phyloP scores from a whole-genome alignment of 2,888 invertebrate genomes.

The Blera fallax region DNA sequence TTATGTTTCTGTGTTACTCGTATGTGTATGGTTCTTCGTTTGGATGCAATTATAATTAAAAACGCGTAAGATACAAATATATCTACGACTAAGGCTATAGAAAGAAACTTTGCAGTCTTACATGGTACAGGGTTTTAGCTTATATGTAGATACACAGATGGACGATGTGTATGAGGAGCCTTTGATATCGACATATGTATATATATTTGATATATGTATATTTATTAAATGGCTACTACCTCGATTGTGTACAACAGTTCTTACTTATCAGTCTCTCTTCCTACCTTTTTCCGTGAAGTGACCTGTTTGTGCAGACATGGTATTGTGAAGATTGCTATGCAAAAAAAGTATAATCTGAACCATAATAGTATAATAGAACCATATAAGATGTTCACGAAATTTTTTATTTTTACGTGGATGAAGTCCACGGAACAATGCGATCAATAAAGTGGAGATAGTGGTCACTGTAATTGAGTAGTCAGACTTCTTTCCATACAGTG shows the following conservation, averaged over 20 bases:
- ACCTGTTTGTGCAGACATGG: conserved; percentile 33
- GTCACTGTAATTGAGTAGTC: too few relatives aligned
- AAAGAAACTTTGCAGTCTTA: not conserved
- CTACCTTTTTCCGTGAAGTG: conserved; percentile 51
- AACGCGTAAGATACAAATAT: conserved; percentile 36
- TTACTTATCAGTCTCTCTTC: conserved; percentile 17
- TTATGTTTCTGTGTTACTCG: not conserved
- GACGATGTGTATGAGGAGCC: not conserved
- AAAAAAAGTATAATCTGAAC: not conserved
- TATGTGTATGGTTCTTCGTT: conserved; percentile 37
- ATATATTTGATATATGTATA: not conserved
- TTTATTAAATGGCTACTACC: conserved; percentile 23
- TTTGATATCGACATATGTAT: conserved; percentile 3
- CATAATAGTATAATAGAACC: not conserved
- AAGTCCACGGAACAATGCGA: not conserved
- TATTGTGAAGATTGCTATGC: not conserved
- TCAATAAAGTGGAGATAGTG: not conserved
- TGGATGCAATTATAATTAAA: conserved; percentile 57
- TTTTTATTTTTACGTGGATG: not conserved
- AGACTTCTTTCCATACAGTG: too few relatives aligned
- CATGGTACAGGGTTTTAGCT: not conserved
- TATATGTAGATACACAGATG: not conserved
- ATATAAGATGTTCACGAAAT: not conserved
- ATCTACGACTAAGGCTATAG: not conserved
- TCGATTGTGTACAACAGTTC: conserved; percentile 24